A percentile compares a stretch with the other conserved stretches of the same genome.
Conservation (phyloP, 2,113 vertebrate species). For the Rallus limicola region DNA sequence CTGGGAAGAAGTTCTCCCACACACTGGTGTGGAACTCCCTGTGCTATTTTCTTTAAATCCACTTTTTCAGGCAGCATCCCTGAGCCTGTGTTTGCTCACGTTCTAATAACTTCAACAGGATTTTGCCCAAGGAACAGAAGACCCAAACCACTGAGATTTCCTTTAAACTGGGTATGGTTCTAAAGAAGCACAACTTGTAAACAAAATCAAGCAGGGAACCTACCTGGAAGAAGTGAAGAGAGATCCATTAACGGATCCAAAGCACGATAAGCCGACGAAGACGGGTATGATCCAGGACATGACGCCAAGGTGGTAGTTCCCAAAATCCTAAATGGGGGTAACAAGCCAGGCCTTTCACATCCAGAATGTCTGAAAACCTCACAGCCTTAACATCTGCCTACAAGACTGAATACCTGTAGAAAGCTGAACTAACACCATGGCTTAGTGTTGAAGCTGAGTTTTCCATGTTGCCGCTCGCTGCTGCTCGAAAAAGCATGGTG, state of each 20-base stretch:
- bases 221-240: conserved; percentile 98
- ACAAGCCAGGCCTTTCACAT: not conserved
- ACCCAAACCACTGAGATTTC: not conserved
- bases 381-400: not conserved
- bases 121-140: conserved; percentile 1
- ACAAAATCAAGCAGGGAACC: conserved; percentile 2
- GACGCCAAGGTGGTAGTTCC: conserved; percentile 88
- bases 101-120: not conserved
- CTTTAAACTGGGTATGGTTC: not conserved
- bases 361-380: not conserved
- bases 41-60: not conserved
- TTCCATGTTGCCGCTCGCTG: not conserved
- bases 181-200: not conserved
- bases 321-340: conserved; percentile 84
- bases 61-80: conserved; percentile 17
- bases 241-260: conserved; percentile 96
- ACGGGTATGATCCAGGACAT: conserved; percentile 99
- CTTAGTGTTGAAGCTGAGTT: not conserved
- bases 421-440: not conserved
- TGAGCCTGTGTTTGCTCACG: not conserved
- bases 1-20: no score
- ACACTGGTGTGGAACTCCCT: no score
- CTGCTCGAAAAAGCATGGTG: not conserved
- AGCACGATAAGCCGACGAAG: conserved; percentile 96
- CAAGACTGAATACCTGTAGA: not conserved